Percentiles rank a stretch among this genome's conserved stretches.
Evolutionary conservation across 2,888 invertebrate genomes (phyloP).

Genomic region (Drosophila eohydei): DNA sequence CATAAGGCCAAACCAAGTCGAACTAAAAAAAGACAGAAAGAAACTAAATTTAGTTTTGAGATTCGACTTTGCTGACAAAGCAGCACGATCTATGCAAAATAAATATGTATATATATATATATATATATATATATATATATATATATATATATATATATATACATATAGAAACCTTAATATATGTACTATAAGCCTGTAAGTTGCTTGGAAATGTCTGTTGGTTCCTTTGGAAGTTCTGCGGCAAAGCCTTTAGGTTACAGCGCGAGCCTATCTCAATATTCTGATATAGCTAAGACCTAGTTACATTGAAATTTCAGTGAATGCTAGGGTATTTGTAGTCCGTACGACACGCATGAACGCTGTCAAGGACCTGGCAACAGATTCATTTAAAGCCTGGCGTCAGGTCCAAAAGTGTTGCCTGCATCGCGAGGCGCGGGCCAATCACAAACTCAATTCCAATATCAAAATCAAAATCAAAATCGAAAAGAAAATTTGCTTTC

Average conservation of each 20-base stretch:
- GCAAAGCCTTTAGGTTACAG: neutral
- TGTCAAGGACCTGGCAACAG: conserved; percentile 35
- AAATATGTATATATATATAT: neutral
- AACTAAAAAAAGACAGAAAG: too few species aligned
- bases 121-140: too few species aligned
- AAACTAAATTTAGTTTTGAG: neutral
- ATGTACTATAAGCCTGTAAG: too few species aligned
- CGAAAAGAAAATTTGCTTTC: conserved; percentile 44
- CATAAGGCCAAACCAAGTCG: too few species aligned
- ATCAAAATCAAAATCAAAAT: conserved; percentile 42
- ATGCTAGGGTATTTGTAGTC: neutral
- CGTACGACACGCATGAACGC: neutral
- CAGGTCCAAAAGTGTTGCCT: conserved; percentile 47
- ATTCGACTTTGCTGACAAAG: neutral
- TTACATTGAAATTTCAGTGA: neutral
- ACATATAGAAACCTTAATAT: too few species aligned
- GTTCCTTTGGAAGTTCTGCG: neutral
- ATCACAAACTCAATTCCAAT: conserved; percentile 6
- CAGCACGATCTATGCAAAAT: neutral
- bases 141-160: too few species aligned
- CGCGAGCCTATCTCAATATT: neutral
- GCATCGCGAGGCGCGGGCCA: conserved; percentile 25
- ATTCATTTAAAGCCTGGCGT: conserved; percentile 23
- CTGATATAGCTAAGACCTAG: neutral
- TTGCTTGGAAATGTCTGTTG: too few species aligned